Evolutionary conservation across 2,888 invertebrate genomes (phyloP).

Genomic region (Cordilura impudica): DNA sequence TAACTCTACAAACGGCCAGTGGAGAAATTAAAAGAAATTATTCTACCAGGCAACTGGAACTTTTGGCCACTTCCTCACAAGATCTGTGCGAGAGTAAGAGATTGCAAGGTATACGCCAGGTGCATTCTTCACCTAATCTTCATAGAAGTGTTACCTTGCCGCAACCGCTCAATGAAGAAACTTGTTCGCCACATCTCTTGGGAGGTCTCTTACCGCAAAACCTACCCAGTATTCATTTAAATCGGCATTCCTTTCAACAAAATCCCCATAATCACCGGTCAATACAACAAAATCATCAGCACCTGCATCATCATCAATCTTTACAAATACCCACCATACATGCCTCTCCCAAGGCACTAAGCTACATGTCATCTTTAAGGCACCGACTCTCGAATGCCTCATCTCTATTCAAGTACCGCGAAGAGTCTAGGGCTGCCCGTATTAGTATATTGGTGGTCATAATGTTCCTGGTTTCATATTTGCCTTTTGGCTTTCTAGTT

Average conservation of each 20-base stretch:
- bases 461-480: constrained; percentile 78
- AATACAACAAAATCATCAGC: constrained; percentile 64
- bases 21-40: constrained; percentile 77
- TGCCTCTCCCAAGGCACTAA: constrained; percentile 76
- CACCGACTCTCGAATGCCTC: constrained; percentile 91
- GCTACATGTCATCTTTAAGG: constrained; percentile 84
- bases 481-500: constrained; percentile 77
- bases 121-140: constrained; percentile 77
- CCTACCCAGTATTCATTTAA: constrained; percentile 59
- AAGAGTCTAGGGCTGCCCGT: constrained; percentile 92
- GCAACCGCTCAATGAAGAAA: constrained; percentile 66
- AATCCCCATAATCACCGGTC: constrained; percentile 41
- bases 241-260: constrained; percentile 50
- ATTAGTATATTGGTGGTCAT: constrained; percentile 83
- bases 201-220: constrained; percentile 63
- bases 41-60: constrained; percentile 75
- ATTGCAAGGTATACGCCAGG: constrained; percentile 73
- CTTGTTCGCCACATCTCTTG: constrained; percentile 70
- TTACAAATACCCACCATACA: constrained; percentile 76
- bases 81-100: constrained; percentile 70
- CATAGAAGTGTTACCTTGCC: constrained; percentile 72
- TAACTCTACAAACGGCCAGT: constrained; percentile 76
- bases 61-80: constrained; percentile 75
- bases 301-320: constrained; percentile 63
- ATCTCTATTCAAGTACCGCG: constrained; percentile 89